Evolutionary conservation across 2,113 vertebrate genomes (phyloP).

Genomic region (Lophius piscatorius): DNA sequence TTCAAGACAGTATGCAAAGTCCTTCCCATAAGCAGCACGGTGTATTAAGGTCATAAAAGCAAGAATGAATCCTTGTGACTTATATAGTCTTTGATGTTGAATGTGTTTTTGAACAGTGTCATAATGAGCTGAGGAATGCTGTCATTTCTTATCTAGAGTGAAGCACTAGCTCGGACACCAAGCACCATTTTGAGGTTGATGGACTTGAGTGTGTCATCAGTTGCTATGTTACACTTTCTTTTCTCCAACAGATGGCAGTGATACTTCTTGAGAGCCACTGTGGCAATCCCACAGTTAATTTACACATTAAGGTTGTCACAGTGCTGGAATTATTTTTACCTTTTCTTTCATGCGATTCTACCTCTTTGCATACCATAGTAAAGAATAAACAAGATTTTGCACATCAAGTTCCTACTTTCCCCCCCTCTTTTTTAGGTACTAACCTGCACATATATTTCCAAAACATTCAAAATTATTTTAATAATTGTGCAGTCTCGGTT

Average conservation of each 20-base stretch:
- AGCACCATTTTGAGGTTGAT: conserved; percentile 63
- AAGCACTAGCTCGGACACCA: background rate
- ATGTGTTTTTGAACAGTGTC: conserved; percentile 1
- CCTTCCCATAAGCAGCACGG: background rate
- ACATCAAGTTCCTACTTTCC: too few relatives aligned
- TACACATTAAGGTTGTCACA: too few relatives aligned
- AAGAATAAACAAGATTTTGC: too few relatives aligned
- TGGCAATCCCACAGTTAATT: conserved; percentile 22
- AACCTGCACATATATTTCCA: too few relatives aligned
- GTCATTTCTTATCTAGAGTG: too few relatives aligned
- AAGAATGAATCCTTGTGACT: background rate
- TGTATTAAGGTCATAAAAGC: background rate
- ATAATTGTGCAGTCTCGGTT: too few relatives aligned
- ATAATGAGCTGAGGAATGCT: conserved; percentile 13
- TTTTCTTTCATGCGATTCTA: too few relatives aligned
- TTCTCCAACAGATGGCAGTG: conserved; percentile 69
- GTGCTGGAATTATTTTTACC: too few relatives aligned
- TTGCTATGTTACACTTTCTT: background rate
- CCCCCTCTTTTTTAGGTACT: too few relatives aligned
- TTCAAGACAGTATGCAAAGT: conserved; percentile 1
- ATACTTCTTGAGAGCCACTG: conserved; percentile 1
- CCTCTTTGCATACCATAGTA: too few relatives aligned
- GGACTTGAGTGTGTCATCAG: background rate
- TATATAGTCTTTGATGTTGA: background rate
- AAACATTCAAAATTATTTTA: too few relatives aligned